Base-by-base conservation (phyloP, 2,797 vertebrate species). In the Microchirus variegatus region DNA sequence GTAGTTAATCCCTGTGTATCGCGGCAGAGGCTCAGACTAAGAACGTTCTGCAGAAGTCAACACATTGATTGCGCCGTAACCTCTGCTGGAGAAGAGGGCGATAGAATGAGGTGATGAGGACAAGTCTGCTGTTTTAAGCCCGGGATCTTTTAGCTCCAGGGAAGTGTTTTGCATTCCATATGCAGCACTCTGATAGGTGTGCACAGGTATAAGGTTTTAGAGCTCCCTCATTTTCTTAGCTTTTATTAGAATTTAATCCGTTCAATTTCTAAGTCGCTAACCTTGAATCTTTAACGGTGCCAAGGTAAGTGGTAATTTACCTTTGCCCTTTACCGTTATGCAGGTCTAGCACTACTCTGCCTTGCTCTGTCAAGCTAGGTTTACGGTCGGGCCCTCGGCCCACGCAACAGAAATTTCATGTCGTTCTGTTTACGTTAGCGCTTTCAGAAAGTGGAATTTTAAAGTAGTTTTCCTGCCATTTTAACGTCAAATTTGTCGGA, bases 1-100 rank as follows among this genome's bases (percentile, higher is more conserved):
- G 50, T 53, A 83, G 78, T 84, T 89, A 90, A 92, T 89, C 86
- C 85, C 82, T 72, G 31, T 31, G 31, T 31, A 31, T 31, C 31
- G 5, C 8, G 31, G 31, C 8, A 7, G 31, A 31, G 31, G 31
- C 31, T 31, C 31, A 31, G 31, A 31, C 31, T 31, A 5, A 4
- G 31, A 31, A 31, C 4, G 31, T 19, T 14, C 47, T 36, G 57
- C 61, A 66, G 42, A 59, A 76, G 70, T 73, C 59, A 69, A 63
- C 69, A 61, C 61, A 70, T 66, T 77, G 54, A 78, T 81, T 82
- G 76, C 46, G 47, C 22, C 3, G 2, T 19, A 48, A 67, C 59
- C 47, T 68, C 44, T 62, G 64, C 46, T 55, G 57, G 36, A 63
- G 60, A 51, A 64, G 41, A 64, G 41, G 66, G 19, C 40, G 54